A percentile compares a stretch with the other conserved stretches of the same genome.
Evolutionary conservation across 92 coral and sea anemone genomes (phyloP).

Genomic region (Hydrozoanthus gracilis): DNA sequence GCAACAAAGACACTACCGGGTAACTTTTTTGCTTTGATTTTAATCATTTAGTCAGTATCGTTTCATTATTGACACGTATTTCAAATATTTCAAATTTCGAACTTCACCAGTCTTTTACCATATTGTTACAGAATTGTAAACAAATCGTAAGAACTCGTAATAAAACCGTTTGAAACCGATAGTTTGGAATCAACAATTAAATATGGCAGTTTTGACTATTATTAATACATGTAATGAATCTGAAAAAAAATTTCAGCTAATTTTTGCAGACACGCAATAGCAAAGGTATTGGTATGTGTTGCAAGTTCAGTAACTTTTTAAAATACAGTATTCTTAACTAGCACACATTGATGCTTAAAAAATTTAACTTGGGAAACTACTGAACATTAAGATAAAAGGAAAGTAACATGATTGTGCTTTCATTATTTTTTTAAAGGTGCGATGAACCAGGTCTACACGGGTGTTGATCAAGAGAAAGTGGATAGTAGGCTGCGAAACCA

Average conservation of each 20-base stretch:
- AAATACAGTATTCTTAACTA: background rate
- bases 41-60: too few relatives aligned
- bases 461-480: background rate
- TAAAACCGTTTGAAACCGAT: too few relatives aligned
- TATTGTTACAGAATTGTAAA: too few relatives aligned
- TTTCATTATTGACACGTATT: too few relatives aligned
- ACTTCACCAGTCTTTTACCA: too few relatives aligned
- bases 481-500: background rate
- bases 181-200: too few relatives aligned
- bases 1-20: too few relatives aligned
- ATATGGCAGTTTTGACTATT: background rate
- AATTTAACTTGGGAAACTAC: background rate
- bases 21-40: too few relatives aligned
- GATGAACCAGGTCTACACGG: background rate
- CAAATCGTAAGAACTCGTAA: too few relatives aligned
- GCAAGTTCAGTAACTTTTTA: slow-evolving; percentile 1
- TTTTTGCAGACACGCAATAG: background rate
- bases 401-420: background rate
- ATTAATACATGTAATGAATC: background rate
- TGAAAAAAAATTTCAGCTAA: background rate
- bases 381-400: background rate
- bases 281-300: background rate
- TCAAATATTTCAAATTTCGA: too few relatives aligned
- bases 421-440: background rate
- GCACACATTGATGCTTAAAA: background rate